Percentiles rank a stretch among this genome's conserved stretches.
These are phyloP conservation scores for Microctenopoma steveboyesi DNA, from an alignment of 2,797 vertebrate genomes.

Conservation along the genomic window DNA sequence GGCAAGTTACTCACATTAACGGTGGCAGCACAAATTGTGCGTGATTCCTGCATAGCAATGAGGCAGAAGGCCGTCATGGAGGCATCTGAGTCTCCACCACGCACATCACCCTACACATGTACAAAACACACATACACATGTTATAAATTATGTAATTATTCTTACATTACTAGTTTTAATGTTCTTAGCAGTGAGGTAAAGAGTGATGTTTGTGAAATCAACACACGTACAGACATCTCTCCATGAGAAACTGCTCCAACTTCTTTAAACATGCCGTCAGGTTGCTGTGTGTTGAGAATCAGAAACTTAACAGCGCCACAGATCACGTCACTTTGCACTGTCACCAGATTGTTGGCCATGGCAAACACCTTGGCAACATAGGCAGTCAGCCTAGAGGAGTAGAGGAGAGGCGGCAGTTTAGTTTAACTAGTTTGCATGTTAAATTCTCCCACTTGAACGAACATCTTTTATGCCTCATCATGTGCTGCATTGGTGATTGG, in stretches of 20 bases:
- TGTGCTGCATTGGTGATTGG: constrained; percentile 57
- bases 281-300: constrained; percentile 76
- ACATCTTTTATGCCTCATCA: constrained; percentile 77
- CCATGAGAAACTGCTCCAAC: background rate
- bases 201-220: background rate
- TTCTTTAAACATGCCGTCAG: constrained; percentile 58
- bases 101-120: constrained; percentile 56
- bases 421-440: too few relatives aligned
- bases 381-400: constrained; percentile 85
- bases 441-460: too few relatives aligned
- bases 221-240: constrained; percentile 50
- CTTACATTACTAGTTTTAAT: too few relatives aligned
- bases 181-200: too few relatives aligned
- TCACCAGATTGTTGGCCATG: constrained; percentile 75
- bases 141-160: too few relatives aligned
- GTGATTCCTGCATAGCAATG: constrained; percentile 83
- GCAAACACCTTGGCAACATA: constrained; percentile 88
- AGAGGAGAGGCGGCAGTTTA: background rate
- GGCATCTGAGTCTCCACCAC: constrained; percentile 72
- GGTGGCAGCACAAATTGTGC: constrained; percentile 58
- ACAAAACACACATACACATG: too few relatives aligned
- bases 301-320: constrained; percentile 87
- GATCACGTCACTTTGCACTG: constrained; percentile 66
- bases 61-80: constrained; percentile 89
- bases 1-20: constrained; percentile 77